Percentiles rank a stretch among this genome's conserved stretches.
phyloP scores from a whole-genome alignment of 1,140 invertebrate species.

The Camponotus vicinus region DNA sequence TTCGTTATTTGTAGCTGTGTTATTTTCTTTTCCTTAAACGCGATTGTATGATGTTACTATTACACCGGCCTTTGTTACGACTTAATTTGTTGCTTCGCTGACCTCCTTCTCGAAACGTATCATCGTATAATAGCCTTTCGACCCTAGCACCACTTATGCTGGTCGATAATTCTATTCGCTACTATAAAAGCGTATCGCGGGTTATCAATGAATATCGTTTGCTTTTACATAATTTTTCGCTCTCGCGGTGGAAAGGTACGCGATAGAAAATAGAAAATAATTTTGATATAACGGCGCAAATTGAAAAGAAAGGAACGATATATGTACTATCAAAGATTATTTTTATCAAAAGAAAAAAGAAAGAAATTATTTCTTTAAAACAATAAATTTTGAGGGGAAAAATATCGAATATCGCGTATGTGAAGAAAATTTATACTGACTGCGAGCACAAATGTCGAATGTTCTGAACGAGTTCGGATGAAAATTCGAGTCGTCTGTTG shows the following conservation, averaged over 20 bases:
- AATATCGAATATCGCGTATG: background rate
- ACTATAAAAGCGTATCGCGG: conserved; percentile 23
- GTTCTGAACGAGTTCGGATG: conserved; percentile 33
- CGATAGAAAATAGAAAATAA: conserved; percentile 21
- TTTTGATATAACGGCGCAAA: background rate
- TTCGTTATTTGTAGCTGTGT: background rate
- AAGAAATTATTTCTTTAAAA: background rate
- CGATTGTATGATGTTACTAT: conserved; percentile 22
- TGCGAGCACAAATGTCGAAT: conserved; percentile 40
- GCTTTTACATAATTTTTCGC: background rate
- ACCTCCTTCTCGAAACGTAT: conserved; percentile 50
- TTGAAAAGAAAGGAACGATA: background rate
- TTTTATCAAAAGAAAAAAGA: background rate
- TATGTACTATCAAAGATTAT: background rate
- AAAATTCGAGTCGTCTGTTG: conserved; percentile 35
- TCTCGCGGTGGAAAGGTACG: background rate
- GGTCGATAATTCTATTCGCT: conserved; percentile 63
- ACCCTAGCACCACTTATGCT: conserved; percentile 31
- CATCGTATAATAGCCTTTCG: conserved; percentile 53
- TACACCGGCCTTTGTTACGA: conserved; percentile 31
- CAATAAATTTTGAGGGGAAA: background rate
- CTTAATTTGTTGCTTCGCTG: conserved; percentile 61
- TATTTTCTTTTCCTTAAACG: conserved; percentile 28
- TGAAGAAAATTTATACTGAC: conserved; percentile 25
- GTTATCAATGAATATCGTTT: conserved; percentile 57